Evolutionary conservation across 2,113 vertebrate species (phyloP), one percentile per base, ranked within the genome.

Genomic region (Argyrosomus japonicus): DNA sequence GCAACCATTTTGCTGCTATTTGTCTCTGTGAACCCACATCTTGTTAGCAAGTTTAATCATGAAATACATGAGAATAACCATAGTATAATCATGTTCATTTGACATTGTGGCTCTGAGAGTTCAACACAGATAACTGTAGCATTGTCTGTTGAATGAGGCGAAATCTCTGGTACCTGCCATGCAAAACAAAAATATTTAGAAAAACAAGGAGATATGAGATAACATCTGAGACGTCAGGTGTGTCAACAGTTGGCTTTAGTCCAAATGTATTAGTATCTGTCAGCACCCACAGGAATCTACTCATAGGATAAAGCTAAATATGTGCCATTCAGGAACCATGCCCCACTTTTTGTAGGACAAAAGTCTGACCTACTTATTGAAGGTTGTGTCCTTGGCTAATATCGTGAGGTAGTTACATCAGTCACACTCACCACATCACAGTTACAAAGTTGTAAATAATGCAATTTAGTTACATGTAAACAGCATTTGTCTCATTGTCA

Each of bases 361-460:
- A 56, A 11, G 8, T 56, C 32, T 45, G 18, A 71, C 25, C 21
- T 45, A 18, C 32, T 56, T 71, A 25, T 6, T 25, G 17, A n/a
- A 36, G 67, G 29, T 69, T 69, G 19, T 48, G 13, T 64, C 60
- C 23, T 57, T 67, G 40, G 51, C 12, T 27, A 68, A 51, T 40
- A 68, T 51, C 40, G 67, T 58, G 53, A 51, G 10, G 15, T 11
- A 19, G 8, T 32, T 43, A 48, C 27, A 27, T 29, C 7, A 32
- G 18, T 23, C 18, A 17, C 15, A 48, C 21, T 40, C 10, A 5
- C 14, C 36, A 78, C 40, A 50, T 23, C 47, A 50, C 6, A 53
- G 45, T 50, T 48, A 47, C 11, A 15, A n/a, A 54, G 2, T 48
- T 21, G 47, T 48, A 19, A 13, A 27, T 51, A 21, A 47, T 25